A percentile compares a stretch with the other conserved stretches of the same genome.
phyloP scores from a whole-genome alignment of 2,888 invertebrate species.

The Brenthis hecate region DNA sequence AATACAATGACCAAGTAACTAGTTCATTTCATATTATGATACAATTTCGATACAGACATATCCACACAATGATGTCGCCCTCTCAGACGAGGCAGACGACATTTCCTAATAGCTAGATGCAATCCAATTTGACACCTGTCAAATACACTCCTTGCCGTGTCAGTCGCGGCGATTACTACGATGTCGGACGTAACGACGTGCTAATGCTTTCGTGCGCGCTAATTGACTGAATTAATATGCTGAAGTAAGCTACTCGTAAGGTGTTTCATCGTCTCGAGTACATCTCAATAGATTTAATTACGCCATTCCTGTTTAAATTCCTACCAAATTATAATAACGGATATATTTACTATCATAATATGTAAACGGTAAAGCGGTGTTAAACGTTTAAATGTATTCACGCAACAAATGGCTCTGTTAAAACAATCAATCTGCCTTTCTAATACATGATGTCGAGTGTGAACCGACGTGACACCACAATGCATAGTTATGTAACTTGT shows the following conservation, averaged over 20 bases:
- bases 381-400: neutral
- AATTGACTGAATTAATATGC: constrained; percentile 60
- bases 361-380: neutral
- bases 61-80: constrained; percentile 51
- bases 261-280: constrained; percentile 40
- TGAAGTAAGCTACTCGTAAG: constrained; percentile 54
- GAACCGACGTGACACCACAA: constrained; percentile 61
- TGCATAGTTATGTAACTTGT: constrained; percentile 75
- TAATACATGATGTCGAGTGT: constrained; percentile 44
- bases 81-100: constrained; percentile 49
- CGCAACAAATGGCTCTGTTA: constrained; percentile 5
- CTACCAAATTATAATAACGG: neutral
- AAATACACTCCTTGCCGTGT: constrained; percentile 75
- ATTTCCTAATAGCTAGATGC: constrained; percentile 77
- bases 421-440: constrained; percentile 31
- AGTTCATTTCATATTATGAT: neutral
- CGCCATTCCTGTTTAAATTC: neutral
- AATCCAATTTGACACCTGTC: constrained; percentile 81
- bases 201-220: constrained; percentile 55
- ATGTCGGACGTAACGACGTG: constrained; percentile 68
- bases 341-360: neutral
- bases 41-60: constrained; percentile 26
- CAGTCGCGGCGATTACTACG: constrained; percentile 63
- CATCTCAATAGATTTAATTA: constrained; percentile 11
- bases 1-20: too few relatives aligned